These are phyloP conservation scores for Bellardia pandia DNA, from an alignment of 2,888 invertebrate genomes.

Conservation along the genomic window DNA sequence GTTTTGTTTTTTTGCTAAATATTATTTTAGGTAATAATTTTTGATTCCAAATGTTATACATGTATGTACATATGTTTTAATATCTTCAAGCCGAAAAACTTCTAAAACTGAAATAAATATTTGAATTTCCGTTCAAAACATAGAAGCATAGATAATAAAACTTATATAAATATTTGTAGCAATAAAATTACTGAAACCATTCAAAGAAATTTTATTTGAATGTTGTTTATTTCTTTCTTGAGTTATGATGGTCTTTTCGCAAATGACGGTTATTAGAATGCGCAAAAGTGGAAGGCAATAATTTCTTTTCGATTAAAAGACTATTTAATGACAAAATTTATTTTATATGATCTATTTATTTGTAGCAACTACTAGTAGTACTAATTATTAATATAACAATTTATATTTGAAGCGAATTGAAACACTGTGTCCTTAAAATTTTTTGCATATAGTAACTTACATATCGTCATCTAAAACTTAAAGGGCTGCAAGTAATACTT, in stretches of 20 bases:
- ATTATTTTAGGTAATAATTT: no score
- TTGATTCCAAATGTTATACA: no score
- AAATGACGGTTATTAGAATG: constrained; percentile 17
- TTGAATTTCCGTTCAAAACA: no score
- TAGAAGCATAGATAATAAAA: no score
- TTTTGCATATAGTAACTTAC: not conserved
- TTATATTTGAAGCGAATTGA: constrained; percentile 9
- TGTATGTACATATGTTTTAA: no score
- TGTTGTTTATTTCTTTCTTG: not conserved
- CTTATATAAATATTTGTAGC: no score
- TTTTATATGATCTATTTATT: constrained; percentile 30
- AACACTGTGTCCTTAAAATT: not conserved
- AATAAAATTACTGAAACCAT: no score
- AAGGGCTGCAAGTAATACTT: not conserved
- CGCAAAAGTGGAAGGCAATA: constrained; percentile 39
- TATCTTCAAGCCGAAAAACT: no score
- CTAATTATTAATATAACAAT: not conserved
- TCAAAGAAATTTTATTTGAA: not conserved
- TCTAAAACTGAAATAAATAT: no score
- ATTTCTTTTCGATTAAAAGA: constrained; percentile 21
- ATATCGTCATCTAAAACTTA: constrained; percentile 47
- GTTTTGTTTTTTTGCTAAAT: not conserved
- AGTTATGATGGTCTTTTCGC: constrained; percentile 15
- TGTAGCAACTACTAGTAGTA: not conserved
- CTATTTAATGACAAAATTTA: constrained; percentile 29